A percentile compares a stretch with the other conserved stretches of the same genome.
Conservation (phyloP, 2,888 invertebrate genomes). For the Temnothorax ravouxi region DNA sequence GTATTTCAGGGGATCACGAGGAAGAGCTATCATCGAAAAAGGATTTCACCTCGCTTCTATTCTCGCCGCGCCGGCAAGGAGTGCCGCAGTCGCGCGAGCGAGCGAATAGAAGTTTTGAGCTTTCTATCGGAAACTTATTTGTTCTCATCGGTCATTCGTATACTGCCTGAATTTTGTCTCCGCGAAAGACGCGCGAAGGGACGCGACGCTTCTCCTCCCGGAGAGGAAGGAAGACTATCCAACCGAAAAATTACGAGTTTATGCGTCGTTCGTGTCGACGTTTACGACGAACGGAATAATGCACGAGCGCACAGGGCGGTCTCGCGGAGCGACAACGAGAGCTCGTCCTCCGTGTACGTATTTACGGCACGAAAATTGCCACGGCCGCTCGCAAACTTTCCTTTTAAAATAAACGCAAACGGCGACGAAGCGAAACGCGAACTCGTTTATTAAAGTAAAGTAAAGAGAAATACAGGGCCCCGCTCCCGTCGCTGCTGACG, state of each 20-base stretch:
- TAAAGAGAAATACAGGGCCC: slow-evolving; percentile 53
- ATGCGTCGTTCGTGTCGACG: slow-evolving; percentile 35
- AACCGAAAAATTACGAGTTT: slow-evolving; percentile 55
- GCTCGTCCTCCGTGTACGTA: slow-evolving; percentile 37
- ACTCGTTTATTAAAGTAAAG: slow-evolving; percentile 56
- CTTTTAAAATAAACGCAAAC: slow-evolving; percentile 56
- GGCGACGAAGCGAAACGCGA: slow-evolving; percentile 47
- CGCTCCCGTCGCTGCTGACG: background rate
- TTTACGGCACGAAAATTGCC: slow-evolving; percentile 56
- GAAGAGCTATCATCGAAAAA: slow-evolving; percentile 71
- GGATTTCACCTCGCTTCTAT: slow-evolving; percentile 62
- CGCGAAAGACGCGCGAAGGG: background rate
- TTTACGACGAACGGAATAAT: slow-evolving; percentile 52
- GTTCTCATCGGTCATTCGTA: slow-evolving; percentile 57
- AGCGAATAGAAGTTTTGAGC: slow-evolving; percentile 60
- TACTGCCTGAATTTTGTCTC: slow-evolving; percentile 24
- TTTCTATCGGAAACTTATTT: slow-evolving; percentile 60
- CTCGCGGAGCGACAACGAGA: slow-evolving; percentile 28
- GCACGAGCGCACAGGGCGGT: slow-evolving; percentile 12
- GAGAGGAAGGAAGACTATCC: background rate
- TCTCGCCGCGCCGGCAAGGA: slow-evolving; percentile 52
- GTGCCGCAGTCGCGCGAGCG: slow-evolving; percentile 51
- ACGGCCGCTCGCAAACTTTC: slow-evolving; percentile 55
- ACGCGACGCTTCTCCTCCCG: background rate
- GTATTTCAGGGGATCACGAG: slow-evolving; percentile 67